Base-by-base conservation (phyloP, 2,888 invertebrate species). In the Danaus chrysippus region DNA sequence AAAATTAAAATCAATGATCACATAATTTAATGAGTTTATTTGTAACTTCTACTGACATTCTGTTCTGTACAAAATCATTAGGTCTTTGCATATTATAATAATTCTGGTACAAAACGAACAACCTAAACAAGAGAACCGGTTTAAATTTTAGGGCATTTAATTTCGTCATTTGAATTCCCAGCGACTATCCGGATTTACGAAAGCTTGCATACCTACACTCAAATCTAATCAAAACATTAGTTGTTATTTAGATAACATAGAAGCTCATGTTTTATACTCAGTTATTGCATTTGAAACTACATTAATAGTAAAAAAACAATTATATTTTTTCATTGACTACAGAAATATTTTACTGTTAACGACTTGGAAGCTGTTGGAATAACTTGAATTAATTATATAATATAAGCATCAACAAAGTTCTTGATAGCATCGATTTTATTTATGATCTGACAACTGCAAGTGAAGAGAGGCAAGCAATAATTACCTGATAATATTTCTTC, bases 1-100 rank as follows among this genome's bases (percentile, higher is more conserved):
- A 6, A 34, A 34, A 34, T 34, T 34, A 34, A 34, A 5, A 23
- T 23, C 3, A 23, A 23, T 23, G 23, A 23, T 23, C 23, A 23
- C n/a, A 44, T 46, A 41, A 54, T 6, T 44, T 57, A 46, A 58
- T 58, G 41, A 46, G 44, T 58, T 52, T 42, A 52, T 52, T 52
- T 49, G 17, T 17, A 49, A 49, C 17, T 49, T 3, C n/a, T 5
- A 17, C 17, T 49, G 17, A 49, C 49, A 49, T 49, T 49, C 49
- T 49, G n/a, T 10, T 9, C 49, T 15, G 15, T 17, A 17, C 49
- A 17, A 17, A 49, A 49, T 49, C 49, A 49, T 49, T 49, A 49
- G 15, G 49, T 49, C 49, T 49, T 49, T 15, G 49, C 49, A 49
- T 49, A 49, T 49, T 49, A 17, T 49, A 49, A 49, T 49, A 49